A percentile compares a stretch with the other conserved stretches of the same genome.
phyloP scores from a whole-genome alignment of 23 tunicate genomes.

The Phallusia fumigata region DNA sequence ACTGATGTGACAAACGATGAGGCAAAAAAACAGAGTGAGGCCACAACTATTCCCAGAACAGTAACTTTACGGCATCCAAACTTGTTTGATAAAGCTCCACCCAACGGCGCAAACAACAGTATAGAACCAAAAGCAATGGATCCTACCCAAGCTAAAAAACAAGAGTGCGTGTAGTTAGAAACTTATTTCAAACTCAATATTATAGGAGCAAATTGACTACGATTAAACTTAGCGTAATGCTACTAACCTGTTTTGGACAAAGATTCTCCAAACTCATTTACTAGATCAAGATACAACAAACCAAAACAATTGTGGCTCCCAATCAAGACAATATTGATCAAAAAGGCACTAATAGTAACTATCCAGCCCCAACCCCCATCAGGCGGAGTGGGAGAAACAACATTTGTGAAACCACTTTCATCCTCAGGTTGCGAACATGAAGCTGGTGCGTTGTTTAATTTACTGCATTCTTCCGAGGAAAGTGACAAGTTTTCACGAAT shows the following conservation, averaged over 20 bases:
- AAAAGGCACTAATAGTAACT: slow-evolving; percentile 58
- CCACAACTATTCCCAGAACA: slow-evolving; percentile 47
- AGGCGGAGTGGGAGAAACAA: slow-evolving; percentile 16
- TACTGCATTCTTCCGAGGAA: no score
- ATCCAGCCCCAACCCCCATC: slow-evolving; percentile 99
- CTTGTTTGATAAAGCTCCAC: slow-evolving; percentile 57
- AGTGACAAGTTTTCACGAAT: no score
- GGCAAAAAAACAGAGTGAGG: slow-evolving; percentile 32
- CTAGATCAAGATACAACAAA: slow-evolving; percentile 51
- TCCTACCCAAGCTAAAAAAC: slow-evolving; percentile 68
- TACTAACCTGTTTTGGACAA: slow-evolving; percentile 58
- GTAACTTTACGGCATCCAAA: slow-evolving; percentile 68
- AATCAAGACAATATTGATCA: slow-evolving; percentile 56
- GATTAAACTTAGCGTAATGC: no score
- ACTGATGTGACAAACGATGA: slow-evolving; percentile 59
- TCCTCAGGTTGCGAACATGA: neutral
- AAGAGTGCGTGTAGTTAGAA: no score
- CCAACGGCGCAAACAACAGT: slow-evolving; percentile 74
- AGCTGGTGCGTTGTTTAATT: neutral
- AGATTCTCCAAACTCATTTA: slow-evolving; percentile 54
- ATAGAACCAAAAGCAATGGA: slow-evolving; percentile 90
- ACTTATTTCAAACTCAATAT: neutral
- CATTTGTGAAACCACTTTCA: neutral
- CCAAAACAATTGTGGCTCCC: slow-evolving; percentile 86
- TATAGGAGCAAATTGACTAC: no score